Evolutionary conservation across 1,140 invertebrate genomes (phyloP).

Genomic region (Scaptomyza pallida): DNA sequence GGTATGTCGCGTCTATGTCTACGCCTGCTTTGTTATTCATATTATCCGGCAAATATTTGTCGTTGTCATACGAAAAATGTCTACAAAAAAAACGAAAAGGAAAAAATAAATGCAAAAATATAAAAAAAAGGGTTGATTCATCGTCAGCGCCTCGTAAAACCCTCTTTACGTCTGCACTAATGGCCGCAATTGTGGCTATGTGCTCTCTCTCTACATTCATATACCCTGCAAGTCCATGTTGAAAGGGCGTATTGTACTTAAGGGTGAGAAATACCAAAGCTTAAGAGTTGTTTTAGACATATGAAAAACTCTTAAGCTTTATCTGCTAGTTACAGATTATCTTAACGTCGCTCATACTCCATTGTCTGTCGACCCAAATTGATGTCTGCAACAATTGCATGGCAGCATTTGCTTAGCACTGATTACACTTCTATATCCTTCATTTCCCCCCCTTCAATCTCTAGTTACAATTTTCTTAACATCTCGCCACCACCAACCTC

Average conservation of each 20-base stretch:
- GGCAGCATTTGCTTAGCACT: slow-evolving; percentile 46
- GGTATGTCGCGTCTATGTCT: slow-evolving; percentile 33
- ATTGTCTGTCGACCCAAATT: slow-evolving; percentile 63
- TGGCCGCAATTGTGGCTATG: slow-evolving; percentile 74
- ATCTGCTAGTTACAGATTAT: neutral
- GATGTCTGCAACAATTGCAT: slow-evolving; percentile 72
- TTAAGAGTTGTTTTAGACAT: no score
- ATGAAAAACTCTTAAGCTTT: no score
- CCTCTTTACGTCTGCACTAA: slow-evolving; percentile 44
- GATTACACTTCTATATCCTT: slow-evolving; percentile 43
- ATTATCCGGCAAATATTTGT: slow-evolving; percentile 82
- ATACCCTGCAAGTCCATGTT: neutral
- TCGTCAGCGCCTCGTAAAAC: slow-evolving; percentile 22
- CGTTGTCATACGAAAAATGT: slow-evolving; percentile 80
- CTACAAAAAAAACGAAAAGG: slow-evolving; percentile 43
- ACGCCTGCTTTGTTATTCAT: slow-evolving; percentile 75
- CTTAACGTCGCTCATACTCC: neutral
- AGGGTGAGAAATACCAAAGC: no score
- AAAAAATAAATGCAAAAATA: neutral
- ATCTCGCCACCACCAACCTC: neutral
- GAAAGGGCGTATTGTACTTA: no score
- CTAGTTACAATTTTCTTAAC: no score
- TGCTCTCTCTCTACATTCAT: slow-evolving; percentile 1
- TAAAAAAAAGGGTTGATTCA: slow-evolving; percentile 70
- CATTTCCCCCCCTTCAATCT: no score